Evolutionary conservation across 1,140 invertebrate species (phyloP).

Genomic region (Drosophila sp.): DNA sequence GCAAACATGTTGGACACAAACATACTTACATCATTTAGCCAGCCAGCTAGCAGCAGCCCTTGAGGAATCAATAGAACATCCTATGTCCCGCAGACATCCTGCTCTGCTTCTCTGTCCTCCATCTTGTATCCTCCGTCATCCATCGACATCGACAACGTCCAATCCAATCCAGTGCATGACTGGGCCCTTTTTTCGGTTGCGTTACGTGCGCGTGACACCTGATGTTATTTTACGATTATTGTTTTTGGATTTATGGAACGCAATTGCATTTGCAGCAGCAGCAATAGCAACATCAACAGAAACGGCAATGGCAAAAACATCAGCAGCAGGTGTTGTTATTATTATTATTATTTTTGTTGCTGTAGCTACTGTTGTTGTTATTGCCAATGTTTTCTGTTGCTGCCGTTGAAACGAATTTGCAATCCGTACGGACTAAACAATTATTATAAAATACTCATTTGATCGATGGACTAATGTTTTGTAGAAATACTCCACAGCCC

Average conservation of each 20-base stretch:
- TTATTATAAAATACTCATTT: neutral
- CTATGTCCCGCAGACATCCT: conserved; percentile 21
- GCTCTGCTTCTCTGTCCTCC: conserved; percentile 24
- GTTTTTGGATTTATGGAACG: conserved; percentile 79
- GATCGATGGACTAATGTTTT: neutral
- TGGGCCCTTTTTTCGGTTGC: conserved; percentile 36
- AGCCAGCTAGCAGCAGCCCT: conserved; percentile 18
- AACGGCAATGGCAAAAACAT: neutral
- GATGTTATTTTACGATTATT: conserved; percentile 81
- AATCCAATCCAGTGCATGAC: conserved; percentile 19
- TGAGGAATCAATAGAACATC: conserved; percentile 27
- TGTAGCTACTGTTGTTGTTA: conserved; percentile 10
- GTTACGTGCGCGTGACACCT: conserved; percentile 74
- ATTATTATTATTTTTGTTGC: conserved; percentile 11
- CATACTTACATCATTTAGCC: conserved; percentile 37
- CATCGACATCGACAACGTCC: neutral
- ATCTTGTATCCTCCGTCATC: neutral
- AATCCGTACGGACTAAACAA: neutral
- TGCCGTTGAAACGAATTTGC: conserved; percentile 17
- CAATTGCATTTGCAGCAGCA: conserved; percentile 70
- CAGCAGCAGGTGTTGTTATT: conserved; percentile 52
- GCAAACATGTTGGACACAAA: neutral
- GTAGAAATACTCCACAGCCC: neutral
- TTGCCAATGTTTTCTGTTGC: conserved; percentile 6
- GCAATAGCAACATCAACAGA: neutral